Percentiles rank a stretch among this genome's conserved stretches.
Conservation (phyloP, 2,888 invertebrate species). For the Candidula unifasciata region DNA sequence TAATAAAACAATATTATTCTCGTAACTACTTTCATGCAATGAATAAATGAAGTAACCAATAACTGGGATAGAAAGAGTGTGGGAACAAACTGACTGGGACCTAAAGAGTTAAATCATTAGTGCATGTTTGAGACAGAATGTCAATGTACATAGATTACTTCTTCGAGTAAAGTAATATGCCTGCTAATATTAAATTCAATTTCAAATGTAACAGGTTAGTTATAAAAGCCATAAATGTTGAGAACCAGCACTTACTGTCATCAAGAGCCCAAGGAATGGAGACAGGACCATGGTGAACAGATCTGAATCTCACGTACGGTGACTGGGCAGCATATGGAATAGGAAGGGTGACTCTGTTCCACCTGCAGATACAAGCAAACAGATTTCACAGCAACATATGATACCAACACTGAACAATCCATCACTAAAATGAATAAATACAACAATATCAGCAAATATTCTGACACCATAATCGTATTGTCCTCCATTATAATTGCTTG, state of each 20-base stretch:
- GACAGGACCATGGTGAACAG: constrained; percentile 62
- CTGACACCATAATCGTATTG: neutral
- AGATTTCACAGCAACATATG: neutral
- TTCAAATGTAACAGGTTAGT: neutral
- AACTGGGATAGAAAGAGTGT: too few species aligned
- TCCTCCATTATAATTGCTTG: too few species aligned
- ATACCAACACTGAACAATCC: too few species aligned
- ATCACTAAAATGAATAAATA: too few species aligned
- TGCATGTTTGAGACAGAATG: too few species aligned
- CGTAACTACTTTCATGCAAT: too few species aligned
- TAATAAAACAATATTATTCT: too few species aligned
- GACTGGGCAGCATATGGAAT: constrained; percentile 75
- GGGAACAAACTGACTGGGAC: too few species aligned
- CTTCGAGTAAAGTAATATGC: neutral
- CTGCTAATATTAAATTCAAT: too few species aligned
- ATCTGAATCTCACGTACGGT: constrained; percentile 74
- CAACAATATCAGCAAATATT: neutral
- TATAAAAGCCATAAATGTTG: neutral
- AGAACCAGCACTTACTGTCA: constrained; percentile 67
- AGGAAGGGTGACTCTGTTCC: constrained; percentile 76
- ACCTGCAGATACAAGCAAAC: constrained; percentile 63
- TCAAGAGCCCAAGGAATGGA: constrained; percentile 77
- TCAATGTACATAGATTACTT: neutral
- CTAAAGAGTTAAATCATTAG: too few species aligned
- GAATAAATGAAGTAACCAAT: too few species aligned